Base-by-base conservation (phyloP, 2,888 invertebrate species). In the Agrenia bidenticulata region DNA sequence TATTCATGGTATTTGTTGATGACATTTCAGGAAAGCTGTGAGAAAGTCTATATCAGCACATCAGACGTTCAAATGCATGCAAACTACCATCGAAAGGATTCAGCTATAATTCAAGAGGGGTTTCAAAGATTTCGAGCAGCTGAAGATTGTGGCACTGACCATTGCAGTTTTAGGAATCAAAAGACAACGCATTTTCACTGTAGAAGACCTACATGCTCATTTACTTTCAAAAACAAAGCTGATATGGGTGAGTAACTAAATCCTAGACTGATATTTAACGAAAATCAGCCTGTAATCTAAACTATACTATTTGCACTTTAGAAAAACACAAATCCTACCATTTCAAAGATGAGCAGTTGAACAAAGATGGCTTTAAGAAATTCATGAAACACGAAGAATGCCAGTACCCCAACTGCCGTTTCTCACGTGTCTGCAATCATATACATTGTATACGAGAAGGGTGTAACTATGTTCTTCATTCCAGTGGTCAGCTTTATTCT, bases 21-120 rank as follows among this genome's bases (percentile, higher is more conserved):
- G 13, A 55, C 2, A 2, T 75, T 77, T 7, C 78, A 85, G 84
- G 81, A 82, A 69, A 82, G 82, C 75, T 92, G 92, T 80, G 82
- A 82, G 77, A 96, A 95, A 84, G 93, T 95, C 0, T 98, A 98
- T 83, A 96, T 98, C 79, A 95, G 95, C 77, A 98, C 98, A 2
- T 96, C 96, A 56, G 98, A 98, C 81, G 97, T 98, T 2, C 97
- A 98, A 82, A 97, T 97, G 97, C 98, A 98, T 81, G 95, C 97
- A 2, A 97, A 97, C 82, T 97, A 96, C 81, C 98, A 98, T 81
- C 87, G 96, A 63, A 98, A 98, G 80, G 96, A 97, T 80, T 94
- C 94, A 0, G 96, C 96, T 19, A 97, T 98, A 77, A 92, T 95
- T 63, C 94, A 95, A 79, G 97, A 97, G 80, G 98, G 98, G 0